Evolutionary conservation across 1,140 invertebrate species (phyloP).

Genomic region (Oryzaephilus surinamensis): DNA sequence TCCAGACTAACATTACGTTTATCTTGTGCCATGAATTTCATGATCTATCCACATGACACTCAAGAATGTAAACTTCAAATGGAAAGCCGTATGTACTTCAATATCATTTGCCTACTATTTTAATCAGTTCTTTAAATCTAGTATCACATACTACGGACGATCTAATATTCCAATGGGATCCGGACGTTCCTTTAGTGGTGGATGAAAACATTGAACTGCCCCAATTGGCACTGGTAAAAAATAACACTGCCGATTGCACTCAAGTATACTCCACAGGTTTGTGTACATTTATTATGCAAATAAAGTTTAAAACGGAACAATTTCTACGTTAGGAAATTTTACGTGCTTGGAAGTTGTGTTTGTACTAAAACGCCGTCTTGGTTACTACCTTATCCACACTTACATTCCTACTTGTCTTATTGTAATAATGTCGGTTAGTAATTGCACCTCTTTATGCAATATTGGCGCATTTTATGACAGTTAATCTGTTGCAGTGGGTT

Average conservation of each 20-base stretch:
- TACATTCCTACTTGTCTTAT: conserved; percentile 81
- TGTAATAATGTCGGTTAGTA: conserved; percentile 78
- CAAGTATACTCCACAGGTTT: conserved; percentile 79
- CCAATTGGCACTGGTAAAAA: conserved; percentile 72
- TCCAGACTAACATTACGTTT: conserved; percentile 62
- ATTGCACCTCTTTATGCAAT: conserved; percentile 2
- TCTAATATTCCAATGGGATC: conserved; percentile 84
- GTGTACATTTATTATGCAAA: no score
- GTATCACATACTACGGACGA: conserved; percentile 86
- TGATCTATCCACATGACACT: conserved; percentile 83
- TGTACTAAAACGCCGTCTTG: conserved; percentile 69
- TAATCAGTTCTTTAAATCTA: conserved; percentile 28
- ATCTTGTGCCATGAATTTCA: conserved; percentile 86
- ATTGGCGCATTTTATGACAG: neutral
- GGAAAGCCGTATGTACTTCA: conserved; percentile 70
- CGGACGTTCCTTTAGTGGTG: conserved; percentile 78
- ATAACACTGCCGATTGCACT: conserved; percentile 77
- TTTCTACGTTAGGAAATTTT: no score
- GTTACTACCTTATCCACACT: conserved; percentile 81
- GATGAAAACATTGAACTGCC: conserved; percentile 80
- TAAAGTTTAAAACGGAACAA: conserved; percentile 31
- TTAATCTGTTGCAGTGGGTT: conserved; percentile 56
- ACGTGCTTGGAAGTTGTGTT: conserved; percentile 81
- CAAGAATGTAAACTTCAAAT: conserved; percentile 86
- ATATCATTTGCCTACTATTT: neutral